These are phyloP conservation scores for Spatula clypeata DNA, from an alignment of 2,797 vertebrate species.

Conservation along the genomic window DNA sequence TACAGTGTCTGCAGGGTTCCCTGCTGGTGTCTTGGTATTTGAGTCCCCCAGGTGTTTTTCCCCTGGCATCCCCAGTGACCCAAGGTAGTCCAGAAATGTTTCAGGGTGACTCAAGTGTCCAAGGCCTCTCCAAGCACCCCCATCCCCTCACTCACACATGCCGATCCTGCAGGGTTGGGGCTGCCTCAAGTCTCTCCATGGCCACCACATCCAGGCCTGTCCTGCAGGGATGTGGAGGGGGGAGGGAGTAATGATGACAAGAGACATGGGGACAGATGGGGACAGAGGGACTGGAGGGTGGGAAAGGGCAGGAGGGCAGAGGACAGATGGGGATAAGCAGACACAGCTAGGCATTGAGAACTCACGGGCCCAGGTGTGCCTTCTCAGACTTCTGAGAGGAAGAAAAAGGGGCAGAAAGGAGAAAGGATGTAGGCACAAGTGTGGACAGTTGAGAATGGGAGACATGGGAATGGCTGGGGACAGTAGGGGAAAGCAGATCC, in stretches of 20 bases:
- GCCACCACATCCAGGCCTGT: neutral
- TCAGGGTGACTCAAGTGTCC: neutral
- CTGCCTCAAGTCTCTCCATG: neutral
- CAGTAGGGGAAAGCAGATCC: neutral
- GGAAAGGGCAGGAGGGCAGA: neutral
- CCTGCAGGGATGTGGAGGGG: neutral
- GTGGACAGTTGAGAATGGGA: neutral
- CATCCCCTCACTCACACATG: neutral
- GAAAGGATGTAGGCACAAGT: neutral
- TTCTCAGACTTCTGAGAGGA: neutral
- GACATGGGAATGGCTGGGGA: neutral
- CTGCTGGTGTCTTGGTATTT: neutral
- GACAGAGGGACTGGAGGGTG: too few species aligned
- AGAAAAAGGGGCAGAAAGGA: neutral
- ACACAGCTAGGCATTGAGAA: neutral
- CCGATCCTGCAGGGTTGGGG: neutral
- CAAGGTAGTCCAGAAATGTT: neutral
- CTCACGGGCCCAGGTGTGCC: neutral
- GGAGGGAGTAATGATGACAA: neutral
- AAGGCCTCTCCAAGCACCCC: neutral
- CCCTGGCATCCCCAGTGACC: neutral
- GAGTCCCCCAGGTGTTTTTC: neutral
- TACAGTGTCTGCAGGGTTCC: neutral
- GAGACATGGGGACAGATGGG: neutral
- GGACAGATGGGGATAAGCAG: neutral